Base-by-base conservation (phyloP, 2,888 invertebrate genomes). In the Drosophila austrosaltans region DNA sequence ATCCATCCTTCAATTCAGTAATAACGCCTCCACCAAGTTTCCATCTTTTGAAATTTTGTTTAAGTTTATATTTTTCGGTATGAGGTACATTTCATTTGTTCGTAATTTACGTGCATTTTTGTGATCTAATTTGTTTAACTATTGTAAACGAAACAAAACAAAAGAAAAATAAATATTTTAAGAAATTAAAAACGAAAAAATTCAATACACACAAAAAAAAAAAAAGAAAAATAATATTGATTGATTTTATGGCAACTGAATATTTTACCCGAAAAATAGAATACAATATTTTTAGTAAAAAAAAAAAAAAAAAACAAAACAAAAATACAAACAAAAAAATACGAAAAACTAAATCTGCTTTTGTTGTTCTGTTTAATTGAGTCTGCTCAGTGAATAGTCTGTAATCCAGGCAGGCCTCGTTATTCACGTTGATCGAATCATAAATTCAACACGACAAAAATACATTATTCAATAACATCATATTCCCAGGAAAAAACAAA, bases 121-220 rank as follows among this genome's bases (percentile, higher is more conserved):
- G 89, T 89, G 89, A 89, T 89, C 84, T 89, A 90, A 84, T 89
- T 89, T 89, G 84, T 90, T 88, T 90, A 90, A 88, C 82, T 90
- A 84, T 77, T 84, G 71, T 89, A 89, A 84, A 82, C 69, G 63
- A 87, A 83, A 82, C 81, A 57, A 80, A 58, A 65, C 69, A 63
- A 58, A 76, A 70, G 40, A 77, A 53, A 63, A 36, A 42, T 25
- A 75, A 57, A 76, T 80, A 79, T 60, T 65, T 69, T 84, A 74
- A 75, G 71, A 63, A 75, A 75, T 63, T 62, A 72, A 80, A 76
- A 72, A 67, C 59, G 68, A 71, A 61, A 75, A 77, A 69, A 72
- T 66, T 75, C 68, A 70, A 76, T 63, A 68, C 67, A 82, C 72
- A 63, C 70, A 72, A 66, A 72, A 81, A 44, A 66, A 74, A 82